phyloP scores from a whole-genome alignment of 2,113 vertebrate species.

The Furnarius figulus region DNA sequence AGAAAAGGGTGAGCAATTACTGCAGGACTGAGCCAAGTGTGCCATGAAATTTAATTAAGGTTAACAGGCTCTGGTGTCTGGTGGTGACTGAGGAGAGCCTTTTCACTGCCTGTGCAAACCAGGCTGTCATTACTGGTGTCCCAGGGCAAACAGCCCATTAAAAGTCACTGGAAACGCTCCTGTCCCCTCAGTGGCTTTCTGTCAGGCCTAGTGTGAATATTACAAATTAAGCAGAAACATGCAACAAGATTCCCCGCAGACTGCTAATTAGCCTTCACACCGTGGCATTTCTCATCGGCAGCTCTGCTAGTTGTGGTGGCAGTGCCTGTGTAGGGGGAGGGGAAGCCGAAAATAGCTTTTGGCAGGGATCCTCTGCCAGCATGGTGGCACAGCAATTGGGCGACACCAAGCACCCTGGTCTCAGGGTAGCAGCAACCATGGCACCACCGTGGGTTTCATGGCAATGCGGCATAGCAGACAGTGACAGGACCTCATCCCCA shows the following conservation, averaged over 20 bases:
- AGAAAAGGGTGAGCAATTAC: constrained; percentile 5
- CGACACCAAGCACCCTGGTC: accelerated
- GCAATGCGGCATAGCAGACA: accelerated
- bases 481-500: neutral
- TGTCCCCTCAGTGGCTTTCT: constrained; percentile 2
- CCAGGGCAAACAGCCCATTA: neutral
- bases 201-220: constrained; percentile 20
- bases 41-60: constrained; percentile 51
- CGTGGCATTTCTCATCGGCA: neutral
- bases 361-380: neutral
- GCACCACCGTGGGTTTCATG: accelerated
- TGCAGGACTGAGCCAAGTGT: neutral
- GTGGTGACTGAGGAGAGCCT: neutral
- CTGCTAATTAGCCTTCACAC: neutral
- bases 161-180: neutral
- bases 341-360: neutral
- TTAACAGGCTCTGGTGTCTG: neutral
- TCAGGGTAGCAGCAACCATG: accelerated
- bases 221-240: constrained; percentile 23
- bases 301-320: neutral
- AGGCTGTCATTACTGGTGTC: neutral
- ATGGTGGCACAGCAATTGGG: accelerated
- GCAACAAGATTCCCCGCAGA: neutral
- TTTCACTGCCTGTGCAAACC: neutral
- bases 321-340: too few relatives aligned